Conservation (phyloP, 2,797 vertebrate species). For the Sciurus vulgaris region DNA sequence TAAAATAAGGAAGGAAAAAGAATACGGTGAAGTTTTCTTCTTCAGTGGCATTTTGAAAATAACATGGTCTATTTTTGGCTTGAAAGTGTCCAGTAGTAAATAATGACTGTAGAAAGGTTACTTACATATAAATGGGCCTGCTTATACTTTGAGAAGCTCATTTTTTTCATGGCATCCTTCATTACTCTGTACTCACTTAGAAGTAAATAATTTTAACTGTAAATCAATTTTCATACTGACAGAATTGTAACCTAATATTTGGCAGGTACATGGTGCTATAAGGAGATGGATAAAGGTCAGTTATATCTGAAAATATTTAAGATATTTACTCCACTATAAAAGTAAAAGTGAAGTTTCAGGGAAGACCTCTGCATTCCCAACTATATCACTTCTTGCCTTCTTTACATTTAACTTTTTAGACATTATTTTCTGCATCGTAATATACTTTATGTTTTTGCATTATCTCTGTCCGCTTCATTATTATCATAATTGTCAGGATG, state of each 20-base stretch:
- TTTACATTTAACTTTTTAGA: neutral
- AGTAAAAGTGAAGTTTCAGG: neutral
- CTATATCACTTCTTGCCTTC: neutral
- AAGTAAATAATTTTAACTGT: constrained; percentile 43
- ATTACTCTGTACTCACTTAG: neutral
- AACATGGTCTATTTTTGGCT: neutral
- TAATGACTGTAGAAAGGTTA: constrained; percentile 13
- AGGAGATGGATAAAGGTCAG: neutral
- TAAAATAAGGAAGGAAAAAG: constrained; percentile 1
- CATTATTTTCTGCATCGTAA: neutral
- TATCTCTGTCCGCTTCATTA: neutral
- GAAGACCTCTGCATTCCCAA: neutral
- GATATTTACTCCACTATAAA: constrained; percentile 10
- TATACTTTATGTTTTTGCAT: neutral
- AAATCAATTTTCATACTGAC: neutral
- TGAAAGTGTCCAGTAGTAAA: neutral
- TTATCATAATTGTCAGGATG: neutral
- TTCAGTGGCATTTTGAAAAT: constrained; percentile 47
- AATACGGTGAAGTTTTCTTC: neutral
- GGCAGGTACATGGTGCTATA: neutral
- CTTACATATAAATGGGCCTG: neutral
- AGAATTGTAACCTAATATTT: neutral
- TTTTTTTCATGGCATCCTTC: neutral
- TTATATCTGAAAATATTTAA: constrained; percentile 39
- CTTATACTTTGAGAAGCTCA: neutral